These are phyloP conservation scores for Xiphophorus hellerii DNA, from an alignment of 2,113 vertebrate species.

Conservation along the genomic window DNA sequence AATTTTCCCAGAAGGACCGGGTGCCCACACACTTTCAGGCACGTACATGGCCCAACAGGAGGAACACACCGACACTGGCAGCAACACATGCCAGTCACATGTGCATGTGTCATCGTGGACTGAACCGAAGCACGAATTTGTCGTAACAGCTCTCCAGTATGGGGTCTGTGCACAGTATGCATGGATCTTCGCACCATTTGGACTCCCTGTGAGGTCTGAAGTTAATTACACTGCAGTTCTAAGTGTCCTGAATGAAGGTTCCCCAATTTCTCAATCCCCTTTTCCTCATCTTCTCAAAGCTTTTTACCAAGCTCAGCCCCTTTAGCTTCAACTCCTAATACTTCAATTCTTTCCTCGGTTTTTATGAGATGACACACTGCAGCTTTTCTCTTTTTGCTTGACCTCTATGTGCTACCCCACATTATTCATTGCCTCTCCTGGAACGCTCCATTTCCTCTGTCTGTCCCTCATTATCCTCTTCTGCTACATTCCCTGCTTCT, in stretches of 20 bases:
- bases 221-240: slow-evolving; percentile 8
- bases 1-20: slow-evolving; percentile 16
- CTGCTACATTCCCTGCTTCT: not conserved
- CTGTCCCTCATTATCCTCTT: slow-evolving; percentile 1
- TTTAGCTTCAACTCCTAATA: slow-evolving; percentile 15
- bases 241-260: slow-evolving; percentile 8
- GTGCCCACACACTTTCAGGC: slow-evolving; percentile 8
- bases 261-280: slow-evolving; percentile 16
- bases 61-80: slow-evolving; percentile 13
- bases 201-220: not conserved
- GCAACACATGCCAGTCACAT: not conserved
- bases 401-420: not conserved
- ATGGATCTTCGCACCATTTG: slow-evolving; percentile 2
- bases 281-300: slow-evolving; percentile 1
- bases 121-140: not conserved
- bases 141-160: not conserved
- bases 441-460: not conserved
- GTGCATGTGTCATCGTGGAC: not conserved
- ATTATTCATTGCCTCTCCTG: slow-evolving; percentile 19
- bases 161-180: not conserved
- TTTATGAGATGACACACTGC: not conserved
- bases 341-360: not conserved
- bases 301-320: slow-evolving; percentile 24
- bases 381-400: slow-evolving; percentile 1
- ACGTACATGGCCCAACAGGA: slow-evolving; percentile 29